Conservation (phyloP, 2,113 vertebrate genomes). For the Cynoglossus semilaevis region DNA sequence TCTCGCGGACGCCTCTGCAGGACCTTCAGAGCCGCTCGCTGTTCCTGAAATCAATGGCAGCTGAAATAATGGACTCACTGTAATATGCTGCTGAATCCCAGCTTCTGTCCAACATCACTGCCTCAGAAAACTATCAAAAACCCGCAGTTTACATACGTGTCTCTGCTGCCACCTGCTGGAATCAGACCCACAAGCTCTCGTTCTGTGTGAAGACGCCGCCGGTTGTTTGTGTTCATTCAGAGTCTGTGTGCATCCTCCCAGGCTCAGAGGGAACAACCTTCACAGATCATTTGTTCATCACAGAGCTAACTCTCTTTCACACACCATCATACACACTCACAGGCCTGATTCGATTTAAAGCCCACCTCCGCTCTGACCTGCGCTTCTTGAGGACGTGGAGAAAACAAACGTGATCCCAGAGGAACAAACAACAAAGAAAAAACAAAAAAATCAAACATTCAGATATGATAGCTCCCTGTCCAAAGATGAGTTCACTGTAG, state of each 20-base stretch:
- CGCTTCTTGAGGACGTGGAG: slow-evolving; percentile 15
- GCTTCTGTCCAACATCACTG: slow-evolving; percentile 2
- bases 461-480: background rate
- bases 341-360: slow-evolving; percentile 28
- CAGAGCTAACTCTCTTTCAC: slow-evolving; percentile 16
- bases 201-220: no score
- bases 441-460: slow-evolving; percentile 24
- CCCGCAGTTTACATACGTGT: slow-evolving; percentile 16
- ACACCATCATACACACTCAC: slow-evolving; percentile 29
- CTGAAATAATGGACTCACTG: background rate
- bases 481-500: slow-evolving; percentile 33
- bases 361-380: slow-evolving; percentile 17
- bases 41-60: background rate
- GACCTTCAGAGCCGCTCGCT: background rate
- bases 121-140: no score
- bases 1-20: background rate
- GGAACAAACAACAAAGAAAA: background rate
- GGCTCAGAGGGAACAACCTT: slow-evolving; percentile 37
- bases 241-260: slow-evolving; percentile 16
- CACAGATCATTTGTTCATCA: slow-evolving; percentile 58
- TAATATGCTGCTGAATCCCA: slow-evolving; percentile 7
- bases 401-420: background rate
- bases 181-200: background rate
- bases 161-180: slow-evolving; percentile 65
- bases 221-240: slow-evolving; percentile 11